Percentiles rank a stretch among this genome's conserved stretches.
These are phyloP conservation scores for Pampus argenteus DNA, from an alignment of 2,797 vertebrate species.

Conservation along the genomic window DNA sequence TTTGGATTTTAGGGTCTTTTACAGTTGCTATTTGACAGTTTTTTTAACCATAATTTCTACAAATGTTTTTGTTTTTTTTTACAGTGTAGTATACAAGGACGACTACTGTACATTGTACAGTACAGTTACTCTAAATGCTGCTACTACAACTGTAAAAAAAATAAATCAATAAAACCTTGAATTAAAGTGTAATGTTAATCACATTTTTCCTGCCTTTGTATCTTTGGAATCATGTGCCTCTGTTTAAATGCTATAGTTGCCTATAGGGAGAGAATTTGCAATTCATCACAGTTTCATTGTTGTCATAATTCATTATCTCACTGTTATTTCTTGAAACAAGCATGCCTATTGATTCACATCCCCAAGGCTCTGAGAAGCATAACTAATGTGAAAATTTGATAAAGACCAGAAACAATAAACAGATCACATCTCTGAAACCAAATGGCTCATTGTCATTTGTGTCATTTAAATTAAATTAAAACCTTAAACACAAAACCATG, in stretches of 20 bases:
- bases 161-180: no score
- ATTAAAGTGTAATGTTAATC: neutral
- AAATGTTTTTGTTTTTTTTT: no score
- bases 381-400: conserved; percentile 28
- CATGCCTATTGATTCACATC: conserved; percentile 26
- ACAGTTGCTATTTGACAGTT: no score
- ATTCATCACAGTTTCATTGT: conserved; percentile 23
- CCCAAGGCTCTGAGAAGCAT: neutral
- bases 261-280: neutral
- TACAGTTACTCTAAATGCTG: neutral
- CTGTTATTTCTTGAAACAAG: conserved; percentile 37
- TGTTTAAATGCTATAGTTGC: neutral
- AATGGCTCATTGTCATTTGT: conserved; percentile 27
- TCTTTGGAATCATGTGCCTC: conserved; percentile 3
- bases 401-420: conserved; percentile 30
- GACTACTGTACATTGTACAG: neutral
- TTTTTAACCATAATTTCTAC: no score
- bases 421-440: neutral
- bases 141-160: neutral
- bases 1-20: no score
- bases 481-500: neutral
- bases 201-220: conserved; percentile 1
- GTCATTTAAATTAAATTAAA: conserved; percentile 1
- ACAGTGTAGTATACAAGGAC: neutral
- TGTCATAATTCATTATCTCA: conserved; percentile 30